Evolutionary conservation across 2,888 invertebrate species (phyloP), one percentile per base, ranked within the genome.

Genomic region (Tenthredo amoena): DNA sequence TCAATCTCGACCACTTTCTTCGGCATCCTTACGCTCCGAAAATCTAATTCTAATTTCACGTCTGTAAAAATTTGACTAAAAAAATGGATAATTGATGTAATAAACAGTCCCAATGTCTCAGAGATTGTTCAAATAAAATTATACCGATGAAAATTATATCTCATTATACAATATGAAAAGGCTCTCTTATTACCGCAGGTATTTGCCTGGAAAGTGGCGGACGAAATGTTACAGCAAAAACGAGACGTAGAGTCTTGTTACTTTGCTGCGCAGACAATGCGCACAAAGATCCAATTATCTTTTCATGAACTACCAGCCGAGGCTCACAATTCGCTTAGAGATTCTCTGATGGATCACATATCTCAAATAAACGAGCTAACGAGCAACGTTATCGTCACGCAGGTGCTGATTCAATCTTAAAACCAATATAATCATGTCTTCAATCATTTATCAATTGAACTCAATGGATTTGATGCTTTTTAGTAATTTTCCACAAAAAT

Each of bases 231-330:
- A 84, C 97, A 97, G 89, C 96, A 97, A 90, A 98, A 98, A 92
- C 95, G 96, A 87, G 98, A 98, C 93, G 94, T 98, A 87, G 97
- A 99, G 91, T 98, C 98, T 4, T 98, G 99, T 94, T 99, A 99
- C 93, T 99, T 99, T 94, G 99, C 99, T 77, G 99, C 99, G 15
- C 99, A 99, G 94, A 99, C 99, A 1, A 98, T 99, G 97, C 95
- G 99, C 90, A 97, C 98, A 40, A 99, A 99, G 95, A 98, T 99
- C 81, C 98, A 98, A 92, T 96, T 96, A 87, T 97, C 97, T 86
- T 98, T 99, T 92, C 97, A 98, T 89, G 99, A 99, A 94, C 94
- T 99, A 87, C 99, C 99, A 0, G 92, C 95, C 9, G 97, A 97
- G 89, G 97, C 98, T 7, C 97, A 99, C 89, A 94, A 95, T 88